phyloP scores from a whole-genome alignment of 2,113 vertebrate species.

The Rhodinocichla rosea region DNA sequence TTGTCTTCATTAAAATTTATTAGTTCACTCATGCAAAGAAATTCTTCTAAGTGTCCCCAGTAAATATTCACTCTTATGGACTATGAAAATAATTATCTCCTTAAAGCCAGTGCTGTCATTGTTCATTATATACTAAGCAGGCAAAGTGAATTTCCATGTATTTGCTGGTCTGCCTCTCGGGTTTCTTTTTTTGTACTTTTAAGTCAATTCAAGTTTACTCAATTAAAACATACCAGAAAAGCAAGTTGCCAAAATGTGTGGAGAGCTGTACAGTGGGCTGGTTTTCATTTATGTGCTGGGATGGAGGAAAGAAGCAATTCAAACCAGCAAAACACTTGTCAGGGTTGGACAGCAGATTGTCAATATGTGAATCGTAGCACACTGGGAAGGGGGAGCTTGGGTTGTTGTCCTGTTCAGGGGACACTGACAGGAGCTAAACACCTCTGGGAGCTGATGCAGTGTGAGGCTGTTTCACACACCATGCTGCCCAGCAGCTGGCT shows the following conservation, averaged over 20 bases:
- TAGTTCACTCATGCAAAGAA: neutral
- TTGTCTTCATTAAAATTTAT: constrained; percentile 47
- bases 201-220: neutral
- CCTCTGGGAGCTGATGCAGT: neutral
- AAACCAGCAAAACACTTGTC: neutral
- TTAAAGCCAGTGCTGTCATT: constrained; percentile 9
- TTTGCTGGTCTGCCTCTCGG: neutral
- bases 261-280: neutral
- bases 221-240: neutral
- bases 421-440: no score
- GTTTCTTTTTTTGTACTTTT: neutral
- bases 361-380: fast-evolving
- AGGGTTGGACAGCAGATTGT: neutral
- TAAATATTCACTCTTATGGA: constrained; percentile 25
- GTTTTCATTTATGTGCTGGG: neutral
- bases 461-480: neutral
- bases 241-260: neutral
- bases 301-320: neutral
- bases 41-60: constrained; percentile 1
- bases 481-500: neutral
- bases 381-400: neutral
- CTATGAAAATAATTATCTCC: constrained; percentile 37
- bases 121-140: neutral
- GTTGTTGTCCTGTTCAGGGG: neutral
- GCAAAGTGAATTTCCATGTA: neutral